Percentiles rank a stretch among this genome's conserved stretches.
phyloP scores from a whole-genome alignment of 2,113 vertebrate species.

The Nestor notabilis region DNA sequence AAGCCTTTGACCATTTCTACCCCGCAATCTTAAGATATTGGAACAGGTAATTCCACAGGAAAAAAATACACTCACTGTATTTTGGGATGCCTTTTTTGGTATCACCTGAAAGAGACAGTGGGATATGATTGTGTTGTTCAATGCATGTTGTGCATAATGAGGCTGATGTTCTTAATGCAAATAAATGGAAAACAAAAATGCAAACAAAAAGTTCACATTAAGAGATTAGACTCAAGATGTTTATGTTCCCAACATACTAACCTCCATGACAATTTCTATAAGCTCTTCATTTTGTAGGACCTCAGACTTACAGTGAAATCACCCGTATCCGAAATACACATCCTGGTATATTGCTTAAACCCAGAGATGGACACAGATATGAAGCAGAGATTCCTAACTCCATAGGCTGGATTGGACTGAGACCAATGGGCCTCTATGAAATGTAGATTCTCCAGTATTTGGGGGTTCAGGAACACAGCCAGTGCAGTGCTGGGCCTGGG shows the following conservation, averaged over 20 bases:
- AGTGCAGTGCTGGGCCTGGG: neutral
- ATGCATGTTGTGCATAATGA: neutral
- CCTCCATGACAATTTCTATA: neutral
- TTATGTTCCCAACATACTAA: neutral
- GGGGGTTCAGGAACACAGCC: accelerated
- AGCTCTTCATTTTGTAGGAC: neutral
- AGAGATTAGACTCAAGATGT: neutral
- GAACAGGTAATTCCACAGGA: neutral
- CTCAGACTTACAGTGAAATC: neutral
- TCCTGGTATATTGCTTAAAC: neutral
- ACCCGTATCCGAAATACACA: neutral
- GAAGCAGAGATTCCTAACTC: neutral
- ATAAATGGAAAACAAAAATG: neutral
- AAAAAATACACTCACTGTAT: neutral
- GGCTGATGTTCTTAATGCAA: neutral
- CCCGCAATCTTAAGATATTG: neutral
- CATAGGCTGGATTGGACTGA: neutral
- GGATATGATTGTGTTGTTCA: neutral
- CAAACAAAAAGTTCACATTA: neutral
- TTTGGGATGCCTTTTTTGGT: neutral
- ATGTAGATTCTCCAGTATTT: neutral
- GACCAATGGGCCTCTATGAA: neutral
- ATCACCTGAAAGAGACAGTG: neutral
- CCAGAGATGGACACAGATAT: neutral
- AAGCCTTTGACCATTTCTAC: neutral